These are phyloP conservation scores for Rhynchophorus ferrugineus DNA, from an alignment of 1,140 invertebrate genomes.

Conservation along the genomic window DNA sequence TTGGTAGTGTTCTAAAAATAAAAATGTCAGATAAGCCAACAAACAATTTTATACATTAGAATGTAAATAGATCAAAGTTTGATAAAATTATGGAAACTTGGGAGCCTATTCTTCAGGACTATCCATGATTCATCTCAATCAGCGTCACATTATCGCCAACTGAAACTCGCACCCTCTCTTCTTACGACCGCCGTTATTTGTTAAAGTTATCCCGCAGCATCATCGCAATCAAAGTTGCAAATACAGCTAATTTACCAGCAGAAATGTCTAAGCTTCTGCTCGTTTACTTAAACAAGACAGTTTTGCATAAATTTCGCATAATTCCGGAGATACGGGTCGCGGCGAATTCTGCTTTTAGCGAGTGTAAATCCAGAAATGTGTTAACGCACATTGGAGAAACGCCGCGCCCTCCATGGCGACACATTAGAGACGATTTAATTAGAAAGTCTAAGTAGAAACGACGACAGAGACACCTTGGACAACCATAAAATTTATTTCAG, in stretches of 20 bases:
- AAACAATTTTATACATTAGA: too few species aligned
- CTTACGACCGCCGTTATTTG: too few species aligned
- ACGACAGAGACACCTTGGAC: background rate
- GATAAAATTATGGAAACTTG: too few species aligned
- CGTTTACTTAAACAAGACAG: constrained; percentile 4
- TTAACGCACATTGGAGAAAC: constrained; percentile 1
- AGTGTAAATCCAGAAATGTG: background rate
- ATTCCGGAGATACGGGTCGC: background rate
- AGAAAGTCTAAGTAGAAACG: background rate
- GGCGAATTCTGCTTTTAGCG: background rate
- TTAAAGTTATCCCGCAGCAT: background rate
- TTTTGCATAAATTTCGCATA: constrained; percentile 6
- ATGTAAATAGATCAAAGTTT: too few species aligned
- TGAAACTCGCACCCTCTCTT: too few species aligned
- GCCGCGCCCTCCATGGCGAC: background rate
- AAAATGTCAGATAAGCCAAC: too few species aligned
- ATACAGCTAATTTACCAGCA: constrained; percentile 4
- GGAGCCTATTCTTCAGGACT: too few species aligned
- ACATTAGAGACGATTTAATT: background rate
- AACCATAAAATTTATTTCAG: too few species aligned
- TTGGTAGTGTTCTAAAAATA: too few species aligned
- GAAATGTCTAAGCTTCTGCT: constrained; percentile 3
- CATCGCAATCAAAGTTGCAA: constrained; percentile 3
- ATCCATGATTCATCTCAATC: too few species aligned
- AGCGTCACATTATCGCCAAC: too few species aligned